Conservation (phyloP, 2,797 vertebrate genomes). For the Malacoctenus gilli region DNA sequence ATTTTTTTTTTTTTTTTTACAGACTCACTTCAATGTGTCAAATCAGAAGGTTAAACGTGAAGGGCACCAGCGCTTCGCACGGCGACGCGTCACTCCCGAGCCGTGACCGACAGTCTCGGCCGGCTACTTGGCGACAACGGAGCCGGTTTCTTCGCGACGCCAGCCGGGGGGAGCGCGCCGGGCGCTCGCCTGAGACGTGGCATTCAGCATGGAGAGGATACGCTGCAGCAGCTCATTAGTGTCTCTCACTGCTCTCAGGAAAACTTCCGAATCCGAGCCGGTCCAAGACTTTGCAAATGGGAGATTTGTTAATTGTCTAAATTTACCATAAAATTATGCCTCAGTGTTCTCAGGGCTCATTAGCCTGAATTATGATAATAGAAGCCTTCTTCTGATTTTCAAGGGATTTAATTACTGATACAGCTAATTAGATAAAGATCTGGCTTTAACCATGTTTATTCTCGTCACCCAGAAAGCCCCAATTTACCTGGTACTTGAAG, state of each 20-base stretch:
- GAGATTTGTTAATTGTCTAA: constrained; percentile 38
- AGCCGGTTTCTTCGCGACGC: constrained; percentile 22
- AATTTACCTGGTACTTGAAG: neutral
- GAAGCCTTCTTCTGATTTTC: constrained; percentile 26
- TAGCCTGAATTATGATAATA: constrained; percentile 38
- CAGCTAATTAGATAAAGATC: constrained; percentile 33
- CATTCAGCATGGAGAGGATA: constrained; percentile 17
- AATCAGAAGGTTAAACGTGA: constrained; percentile 26
- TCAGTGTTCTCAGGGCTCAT: constrained; percentile 32
- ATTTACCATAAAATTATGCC: constrained; percentile 37
- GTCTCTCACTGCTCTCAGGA: constrained; percentile 1
- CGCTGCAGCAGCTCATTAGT: constrained; percentile 26
- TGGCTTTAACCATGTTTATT: constrained; percentile 5
- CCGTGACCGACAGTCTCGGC: constrained; percentile 19
- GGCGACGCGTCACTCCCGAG: neutral
- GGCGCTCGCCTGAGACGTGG: constrained; percentile 8
- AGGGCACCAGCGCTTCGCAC: constrained; percentile 12
- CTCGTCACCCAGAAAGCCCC: neutral
- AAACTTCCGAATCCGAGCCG: constrained; percentile 7
- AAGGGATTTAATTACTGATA: constrained; percentile 45
- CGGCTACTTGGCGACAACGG: neutral
- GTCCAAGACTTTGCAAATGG: constrained; percentile 30
- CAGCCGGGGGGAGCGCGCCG: constrained; percentile 1
- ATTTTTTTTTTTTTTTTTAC: neutral
- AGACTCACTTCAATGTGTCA: neutral